phyloP scores from a whole-genome alignment of 2,113 vertebrate species.

The Mesoclemmys tuberculata region DNA sequence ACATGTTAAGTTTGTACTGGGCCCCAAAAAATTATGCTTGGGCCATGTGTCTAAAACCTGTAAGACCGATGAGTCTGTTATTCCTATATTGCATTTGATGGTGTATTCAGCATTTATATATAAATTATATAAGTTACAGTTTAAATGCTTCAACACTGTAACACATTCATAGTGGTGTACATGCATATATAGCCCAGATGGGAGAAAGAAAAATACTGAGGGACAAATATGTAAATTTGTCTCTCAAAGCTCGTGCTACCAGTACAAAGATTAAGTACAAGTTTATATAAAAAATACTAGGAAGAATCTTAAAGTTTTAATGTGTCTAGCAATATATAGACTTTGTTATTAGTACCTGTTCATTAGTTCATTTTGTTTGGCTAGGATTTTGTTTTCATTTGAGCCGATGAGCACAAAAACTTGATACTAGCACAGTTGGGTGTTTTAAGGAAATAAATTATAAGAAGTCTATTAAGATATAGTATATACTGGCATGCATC shows the following conservation, averaged over 20 bases:
- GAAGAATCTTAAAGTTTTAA: background rate
- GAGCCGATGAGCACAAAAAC: background rate
- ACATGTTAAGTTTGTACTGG: too few relatives aligned
- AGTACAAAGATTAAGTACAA: background rate
- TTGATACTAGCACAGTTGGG: background rate
- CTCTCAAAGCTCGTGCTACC: background rate
- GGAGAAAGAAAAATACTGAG: background rate
- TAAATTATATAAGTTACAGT: conserved; percentile 14
- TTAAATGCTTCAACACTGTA: background rate
- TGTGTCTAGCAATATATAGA: background rate
- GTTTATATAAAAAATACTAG: background rate
- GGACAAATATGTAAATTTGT: background rate
- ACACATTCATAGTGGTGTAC: background rate
- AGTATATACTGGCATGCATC: accelerated
- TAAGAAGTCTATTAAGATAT: accelerated
- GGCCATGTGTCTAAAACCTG: background rate
- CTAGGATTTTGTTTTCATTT: background rate
- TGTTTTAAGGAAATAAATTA: background rate
- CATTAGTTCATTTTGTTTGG: background rate
- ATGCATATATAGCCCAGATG: background rate
- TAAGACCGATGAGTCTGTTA: conserved; percentile 13
- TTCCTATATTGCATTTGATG: background rate
- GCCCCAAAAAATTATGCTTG: too few relatives aligned
- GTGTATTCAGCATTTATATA: background rate
- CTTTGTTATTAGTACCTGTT: conserved; percentile 29